Evolutionary conservation across 2,888 invertebrate species (phyloP).

Genomic region (Zaprionus lineosus): DNA sequence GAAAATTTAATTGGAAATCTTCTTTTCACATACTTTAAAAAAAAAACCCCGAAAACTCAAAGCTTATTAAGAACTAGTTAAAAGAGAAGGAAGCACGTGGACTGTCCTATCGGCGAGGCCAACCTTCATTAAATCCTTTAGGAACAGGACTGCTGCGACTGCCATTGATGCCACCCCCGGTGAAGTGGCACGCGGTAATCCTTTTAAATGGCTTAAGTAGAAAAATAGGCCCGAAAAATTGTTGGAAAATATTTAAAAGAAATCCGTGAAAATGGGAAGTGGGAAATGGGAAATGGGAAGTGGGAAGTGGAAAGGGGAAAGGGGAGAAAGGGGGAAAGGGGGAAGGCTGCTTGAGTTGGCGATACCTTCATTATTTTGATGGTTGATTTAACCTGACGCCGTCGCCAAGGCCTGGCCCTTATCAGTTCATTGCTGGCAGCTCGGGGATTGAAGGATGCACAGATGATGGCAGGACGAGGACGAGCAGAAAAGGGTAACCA

Average conservation of each 20-base stretch:
- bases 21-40: constrained; percentile 55
- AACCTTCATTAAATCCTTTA: constrained; percentile 44
- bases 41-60: constrained; percentile 5
- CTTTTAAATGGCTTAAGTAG: constrained; percentile 62
- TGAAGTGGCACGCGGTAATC: constrained; percentile 54
- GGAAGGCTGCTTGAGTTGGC: no score
- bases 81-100: constrained; percentile 24
- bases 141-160: no score
- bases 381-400: constrained; percentile 80
- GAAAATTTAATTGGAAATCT: constrained; percentile 60
- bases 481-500: constrained; percentile 17
- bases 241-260: constrained; percentile 67
- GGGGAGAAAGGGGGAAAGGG: no score
- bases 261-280: constrained; percentile 56
- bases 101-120: constrained; percentile 39
- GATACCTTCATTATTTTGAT: constrained; percentile 79
- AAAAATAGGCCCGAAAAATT: constrained; percentile 57
- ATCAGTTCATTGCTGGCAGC: constrained; percentile 60
- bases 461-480: constrained; percentile 4
- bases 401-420: constrained; percentile 50
- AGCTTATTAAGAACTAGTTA: constrained; percentile 47
- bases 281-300: no score
- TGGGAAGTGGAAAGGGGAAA: no score
- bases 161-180: no score
- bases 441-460: constrained; percentile 7